These are phyloP conservation scores for Euphydryas editha DNA, from an alignment of 2,888 invertebrate genomes.

Conservation along the genomic window DNA sequence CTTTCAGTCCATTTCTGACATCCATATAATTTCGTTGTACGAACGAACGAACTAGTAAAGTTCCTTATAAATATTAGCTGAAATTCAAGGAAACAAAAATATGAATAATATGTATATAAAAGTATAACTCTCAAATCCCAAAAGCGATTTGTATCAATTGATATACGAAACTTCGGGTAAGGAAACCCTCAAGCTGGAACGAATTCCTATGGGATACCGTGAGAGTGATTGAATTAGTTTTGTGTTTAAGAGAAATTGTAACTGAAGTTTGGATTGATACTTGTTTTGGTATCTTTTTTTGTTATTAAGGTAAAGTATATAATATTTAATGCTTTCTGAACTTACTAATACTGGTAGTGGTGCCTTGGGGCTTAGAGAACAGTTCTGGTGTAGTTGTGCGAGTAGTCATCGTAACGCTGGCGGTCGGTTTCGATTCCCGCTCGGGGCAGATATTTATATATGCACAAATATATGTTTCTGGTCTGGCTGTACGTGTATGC, in stretches of 20 bases:
- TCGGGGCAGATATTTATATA: too few species aligned
- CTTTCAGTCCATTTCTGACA: too few species aligned
- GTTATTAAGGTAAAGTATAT: not conserved
- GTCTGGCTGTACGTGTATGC: too few species aligned
- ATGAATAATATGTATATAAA: not conserved
- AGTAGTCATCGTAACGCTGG: too few species aligned
- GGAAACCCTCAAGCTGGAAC: constrained; percentile 42
- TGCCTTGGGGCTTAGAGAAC: too few species aligned
- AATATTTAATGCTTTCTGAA: too few species aligned
- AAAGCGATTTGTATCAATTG: constrained; percentile 51
- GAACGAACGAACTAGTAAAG: too few species aligned
- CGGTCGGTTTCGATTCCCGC: too few species aligned
- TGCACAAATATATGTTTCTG: too few species aligned
- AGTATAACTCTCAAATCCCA: constrained; percentile 33
- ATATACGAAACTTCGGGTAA: constrained; percentile 43
- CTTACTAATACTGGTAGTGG: too few species aligned
- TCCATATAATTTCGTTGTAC: too few species aligned
- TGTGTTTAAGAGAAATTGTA: constrained; percentile 26
- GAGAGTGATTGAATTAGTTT: constrained; percentile 56
- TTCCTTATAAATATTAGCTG: not conserved
- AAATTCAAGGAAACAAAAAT: not conserved
- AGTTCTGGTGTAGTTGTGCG: too few species aligned
- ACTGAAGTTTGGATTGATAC: constrained; percentile 36
- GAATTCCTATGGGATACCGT: constrained; percentile 46
- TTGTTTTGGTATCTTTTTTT: constrained; percentile 14